phyloP scores from a whole-genome alignment of 2,113 vertebrate species.

The Puma concolor region DNA sequence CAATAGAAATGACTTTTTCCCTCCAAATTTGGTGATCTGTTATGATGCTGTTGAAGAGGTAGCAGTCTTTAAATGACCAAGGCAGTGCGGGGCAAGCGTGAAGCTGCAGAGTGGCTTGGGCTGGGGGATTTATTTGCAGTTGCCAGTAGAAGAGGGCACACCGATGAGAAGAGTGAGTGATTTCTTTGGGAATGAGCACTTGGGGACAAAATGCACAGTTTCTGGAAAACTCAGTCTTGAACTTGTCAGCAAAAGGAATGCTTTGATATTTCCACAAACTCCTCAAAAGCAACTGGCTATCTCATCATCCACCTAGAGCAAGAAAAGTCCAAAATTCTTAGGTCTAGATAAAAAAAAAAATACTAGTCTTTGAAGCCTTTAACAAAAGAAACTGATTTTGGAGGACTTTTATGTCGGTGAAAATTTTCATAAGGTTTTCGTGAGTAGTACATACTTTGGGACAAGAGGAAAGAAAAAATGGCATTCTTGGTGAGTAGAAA shows the following conservation, averaged over 20 bases:
- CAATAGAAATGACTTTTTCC: not conserved
- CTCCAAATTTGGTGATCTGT: not conserved
- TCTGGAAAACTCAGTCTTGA: constrained; percentile 34
- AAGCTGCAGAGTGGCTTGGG: not conserved
- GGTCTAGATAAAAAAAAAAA: not conserved
- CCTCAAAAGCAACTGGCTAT: not conserved
- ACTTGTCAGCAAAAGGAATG: not conserved
- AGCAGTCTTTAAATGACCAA: not conserved
- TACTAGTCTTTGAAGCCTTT: not conserved
- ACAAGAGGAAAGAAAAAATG: not conserved
- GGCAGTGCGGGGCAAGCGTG: not conserved
- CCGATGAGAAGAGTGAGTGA: not conserved
- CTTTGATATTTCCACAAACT: constrained; percentile 28
- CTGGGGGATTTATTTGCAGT: not conserved
- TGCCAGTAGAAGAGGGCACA: not conserved
- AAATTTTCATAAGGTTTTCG: not conserved
- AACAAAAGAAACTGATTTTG: constrained; percentile 11
- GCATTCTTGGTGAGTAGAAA: constrained; percentile 12
- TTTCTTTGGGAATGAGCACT: not conserved
- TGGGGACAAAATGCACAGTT: constrained; percentile 7
- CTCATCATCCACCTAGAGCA: not conserved
- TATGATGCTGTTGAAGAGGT: not conserved
- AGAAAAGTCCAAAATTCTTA: not conserved
- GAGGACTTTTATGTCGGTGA: not conserved
- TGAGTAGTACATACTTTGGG: not conserved